Evolutionary conservation across 1,140 invertebrate genomes (phyloP), one percentile per base, ranked within the genome.

Genomic region (Bombus superbus): DNA sequence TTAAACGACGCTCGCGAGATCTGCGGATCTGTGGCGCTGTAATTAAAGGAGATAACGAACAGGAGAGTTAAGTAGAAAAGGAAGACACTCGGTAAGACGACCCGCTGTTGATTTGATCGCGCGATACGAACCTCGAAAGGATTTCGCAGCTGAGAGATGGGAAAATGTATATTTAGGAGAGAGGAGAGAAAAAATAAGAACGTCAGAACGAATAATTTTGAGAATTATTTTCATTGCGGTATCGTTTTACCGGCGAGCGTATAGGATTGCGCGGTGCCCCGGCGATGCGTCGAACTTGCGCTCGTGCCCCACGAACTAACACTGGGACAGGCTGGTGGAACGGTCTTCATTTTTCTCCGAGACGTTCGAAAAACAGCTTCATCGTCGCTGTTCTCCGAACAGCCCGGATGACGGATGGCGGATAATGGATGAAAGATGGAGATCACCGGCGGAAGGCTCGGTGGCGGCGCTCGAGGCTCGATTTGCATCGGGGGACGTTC

Each of bases 351-450:
- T 69, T 80, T 80, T 53, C 77, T 79, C n/a, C 15, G 75, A 18
- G 11, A 6, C 40, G 25, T 3, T 32, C 62, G 59, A 79, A 72
- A 72, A 72, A 40, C 68, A 38, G 66, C 44, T 81, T 22, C n/a
- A 81, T 81, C 78, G 78, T 28, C 64, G 62, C 62, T 32, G 69
- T 76, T 68, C 69, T 47, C 38, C 25, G 72, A 47, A 25, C 40
- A 59, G 42, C 57, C 57, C 38, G 78, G 81, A 83, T 86, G 88
- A 89, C 77, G 72, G 80, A 76, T 86, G 80, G 53, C 81, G 77
- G 72, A 69, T 89, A 88, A 88, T 86, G 76, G 77, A 88, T 88
- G 87, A 89, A 89, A 78, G 66, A 88, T 78, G 68, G 53, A 88
- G 86, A 89, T 89, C 74, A 71, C 72, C 72, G 83, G 18, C 38